Base-by-base conservation (phyloP, 2,113 vertebrate genomes). In the Syngnathoides biaculeatus region DNA sequence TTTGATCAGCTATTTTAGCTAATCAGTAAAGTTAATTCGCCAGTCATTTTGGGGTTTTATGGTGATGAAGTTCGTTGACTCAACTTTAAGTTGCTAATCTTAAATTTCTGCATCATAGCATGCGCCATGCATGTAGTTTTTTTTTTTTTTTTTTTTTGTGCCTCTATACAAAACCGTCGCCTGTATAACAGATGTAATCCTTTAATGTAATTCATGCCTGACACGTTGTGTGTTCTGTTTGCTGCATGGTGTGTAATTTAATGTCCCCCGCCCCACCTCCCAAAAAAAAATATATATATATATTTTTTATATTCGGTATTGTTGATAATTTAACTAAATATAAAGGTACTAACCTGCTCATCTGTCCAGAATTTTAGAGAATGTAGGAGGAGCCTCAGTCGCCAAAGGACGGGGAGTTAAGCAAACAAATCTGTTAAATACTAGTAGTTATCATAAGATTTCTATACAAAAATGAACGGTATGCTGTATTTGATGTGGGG, bases 401-500 rank as follows among this genome's bases (percentile, higher is more conserved):
- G 52, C 74, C 11, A 87, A 87, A 30, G 82, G 75, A 65, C 86
- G 88, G 50, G 82, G 77, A 72, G 26, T 65, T 7, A 82, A 71
- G 38, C 70, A 30, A 55, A 64, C 12, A 88, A 83, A 78, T 77
- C 79, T 47, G 88, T 87, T 91, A 87, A 67, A 19, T 67, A 43
- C 59, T 57, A 8, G 8, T 57, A 5, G 6, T 48, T 48, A 35
- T 35, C 30, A 35, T 35, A 6, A 35, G 30, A 3, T 35, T 35
- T 35, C 3, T 35, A 6, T 52, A 8, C 22, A 10, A 8, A 57
- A 2, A 35, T 57, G 2, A 53, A 12, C 3, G 6, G 6, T 35
- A 6, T 35, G 30, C 12, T 27, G 13, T 24, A 5, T 59, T 59
- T 35, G 1, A n/a, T n/a, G n/a, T n/a, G n/a, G n/a, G 12, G 10